Conservation (phyloP, 2,113 vertebrate genomes). For the Hystrix brachyura region DNA sequence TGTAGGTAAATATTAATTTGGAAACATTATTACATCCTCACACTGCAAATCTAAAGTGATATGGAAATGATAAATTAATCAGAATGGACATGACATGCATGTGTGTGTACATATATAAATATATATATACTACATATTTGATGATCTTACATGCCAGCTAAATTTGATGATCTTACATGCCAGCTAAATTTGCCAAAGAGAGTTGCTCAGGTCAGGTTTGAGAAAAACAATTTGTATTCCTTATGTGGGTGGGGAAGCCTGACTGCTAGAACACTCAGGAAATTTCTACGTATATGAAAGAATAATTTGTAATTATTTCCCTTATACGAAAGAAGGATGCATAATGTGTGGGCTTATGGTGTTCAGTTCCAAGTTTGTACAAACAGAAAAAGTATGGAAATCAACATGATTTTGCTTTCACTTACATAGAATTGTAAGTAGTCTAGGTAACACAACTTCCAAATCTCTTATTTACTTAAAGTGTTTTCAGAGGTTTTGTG, state of each 20-base stretch:
- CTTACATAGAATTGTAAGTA: neutral
- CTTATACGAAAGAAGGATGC: neutral
- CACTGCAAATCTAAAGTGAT: neutral
- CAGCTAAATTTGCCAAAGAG: neutral
- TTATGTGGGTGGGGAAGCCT: rapidly evolving
- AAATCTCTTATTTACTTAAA: neutral
- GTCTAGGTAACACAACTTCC: neutral
- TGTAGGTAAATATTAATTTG: slow-evolving; percentile 4
- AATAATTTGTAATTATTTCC: neutral
- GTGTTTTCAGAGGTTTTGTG: neutral
- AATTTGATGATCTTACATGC: neutral
- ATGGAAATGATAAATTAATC: neutral
- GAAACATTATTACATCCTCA: neutral
- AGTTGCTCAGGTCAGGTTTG: neutral
- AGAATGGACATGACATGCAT: neutral
- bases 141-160: neutral
- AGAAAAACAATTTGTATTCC: neutral
- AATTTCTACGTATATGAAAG: neutral
- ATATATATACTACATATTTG: neutral
- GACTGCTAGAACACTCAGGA: neutral
- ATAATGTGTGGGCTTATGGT: neutral
- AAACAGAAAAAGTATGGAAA: neutral
- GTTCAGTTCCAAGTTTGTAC: neutral
- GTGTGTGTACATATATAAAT: neutral
- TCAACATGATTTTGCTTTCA: neutral